phyloP scores from a whole-genome alignment of 2,888 invertebrate genomes.

The Drosophila mayaguana region DNA sequence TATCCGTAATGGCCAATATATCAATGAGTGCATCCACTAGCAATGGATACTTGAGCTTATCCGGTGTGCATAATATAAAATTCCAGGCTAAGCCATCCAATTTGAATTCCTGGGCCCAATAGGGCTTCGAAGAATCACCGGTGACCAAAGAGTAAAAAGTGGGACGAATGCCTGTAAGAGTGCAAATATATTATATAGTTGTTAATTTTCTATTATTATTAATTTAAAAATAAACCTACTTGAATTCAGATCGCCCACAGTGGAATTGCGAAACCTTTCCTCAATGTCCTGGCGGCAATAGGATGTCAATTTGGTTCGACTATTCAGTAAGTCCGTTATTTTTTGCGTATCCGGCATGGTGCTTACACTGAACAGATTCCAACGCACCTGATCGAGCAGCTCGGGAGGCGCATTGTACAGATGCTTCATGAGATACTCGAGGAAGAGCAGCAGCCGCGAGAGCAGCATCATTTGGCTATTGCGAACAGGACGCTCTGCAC shows the following conservation, averaged over 20 bases:
- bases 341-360: slow-evolving; percentile 87
- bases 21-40: slow-evolving; percentile 94
- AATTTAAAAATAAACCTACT: slow-evolving; percentile 58
- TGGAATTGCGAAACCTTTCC: slow-evolving; percentile 89
- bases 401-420: slow-evolving; percentile 96
- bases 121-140: slow-evolving; percentile 86
- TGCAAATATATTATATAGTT: slow-evolving; percentile 68
- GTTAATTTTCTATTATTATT: background rate
- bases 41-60: slow-evolving; percentile 94
- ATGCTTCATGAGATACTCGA: slow-evolving; percentile 98
- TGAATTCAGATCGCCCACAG: slow-evolving; percentile 83
- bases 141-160: slow-evolving; percentile 95
- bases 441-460: slow-evolving; percentile 92
- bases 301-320: slow-evolving; percentile 88
- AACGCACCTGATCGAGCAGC: slow-evolving; percentile 94
- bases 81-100: slow-evolving; percentile 96
- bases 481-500: slow-evolving; percentile 82
- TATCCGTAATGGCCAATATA: slow-evolving; percentile 92
- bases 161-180: slow-evolving; percentile 89
- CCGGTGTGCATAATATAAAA: slow-evolving; percentile 96
- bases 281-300: slow-evolving; percentile 90
- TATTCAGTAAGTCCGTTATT: slow-evolving; percentile 85
- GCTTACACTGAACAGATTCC: slow-evolving; percentile 90
- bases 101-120: slow-evolving; percentile 91
- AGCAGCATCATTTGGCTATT: slow-evolving; percentile 91